A percentile compares a stretch with the other conserved stretches of the same genome.
Evolutionary conservation across 2,797 vertebrate genomes (phyloP).

Genomic region (Chaenodraco wilsoni): DNA sequence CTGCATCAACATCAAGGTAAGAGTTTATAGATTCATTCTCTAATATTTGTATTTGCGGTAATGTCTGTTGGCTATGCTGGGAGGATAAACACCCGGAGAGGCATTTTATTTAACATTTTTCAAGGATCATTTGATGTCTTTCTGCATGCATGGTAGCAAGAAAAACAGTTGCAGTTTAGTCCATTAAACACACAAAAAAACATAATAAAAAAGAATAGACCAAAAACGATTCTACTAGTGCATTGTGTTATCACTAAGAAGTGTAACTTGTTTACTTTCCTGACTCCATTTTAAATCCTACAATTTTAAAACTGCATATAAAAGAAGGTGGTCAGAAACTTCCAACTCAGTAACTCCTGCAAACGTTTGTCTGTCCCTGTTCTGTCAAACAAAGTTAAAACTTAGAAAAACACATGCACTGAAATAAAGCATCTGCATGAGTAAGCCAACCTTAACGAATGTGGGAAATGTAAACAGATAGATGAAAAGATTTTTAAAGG

Average conservation of each 20-base stretch:
- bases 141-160: too few relatives aligned
- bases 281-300: background rate
- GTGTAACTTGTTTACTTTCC: slow-evolving; percentile 3
- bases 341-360: background rate
- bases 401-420: slow-evolving; percentile 48
- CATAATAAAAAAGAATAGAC: too few relatives aligned
- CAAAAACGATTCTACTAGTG: too few relatives aligned
- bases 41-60: background rate
- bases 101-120: background rate
- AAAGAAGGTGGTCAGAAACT: background rate
- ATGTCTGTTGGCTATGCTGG: background rate
- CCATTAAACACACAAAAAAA: too few relatives aligned
- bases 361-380: background rate
- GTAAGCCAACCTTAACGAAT: slow-evolving; percentile 38
- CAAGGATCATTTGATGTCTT: too few relatives aligned
- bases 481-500: slow-evolving; percentile 48
- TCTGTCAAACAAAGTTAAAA: slow-evolving; percentile 10
- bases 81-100: background rate
- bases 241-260: background rate
- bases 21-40: slow-evolving; percentile 24
- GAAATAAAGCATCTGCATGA: slow-evolving; percentile 42
- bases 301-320: background rate
- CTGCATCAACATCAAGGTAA: slow-evolving; percentile 58
- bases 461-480: slow-evolving; percentile 37
- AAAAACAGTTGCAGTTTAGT: too few relatives aligned